These are phyloP conservation scores for Cephus sareptanus DNA, from an alignment of 2,888 invertebrate genomes.

Conservation along the genomic window DNA sequence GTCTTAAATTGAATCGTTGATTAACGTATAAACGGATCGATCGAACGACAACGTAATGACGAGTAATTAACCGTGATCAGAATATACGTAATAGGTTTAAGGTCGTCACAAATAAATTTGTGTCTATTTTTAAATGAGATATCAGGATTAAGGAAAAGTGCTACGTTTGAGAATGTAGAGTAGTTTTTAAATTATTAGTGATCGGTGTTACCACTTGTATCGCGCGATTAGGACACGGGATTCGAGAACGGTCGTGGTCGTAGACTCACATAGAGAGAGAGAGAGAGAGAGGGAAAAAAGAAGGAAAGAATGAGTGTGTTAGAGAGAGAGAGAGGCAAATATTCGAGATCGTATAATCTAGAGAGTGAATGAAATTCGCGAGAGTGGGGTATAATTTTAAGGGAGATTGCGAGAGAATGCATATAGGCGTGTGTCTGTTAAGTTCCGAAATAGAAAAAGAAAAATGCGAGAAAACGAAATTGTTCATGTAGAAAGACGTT, in stretches of 20 bases:
- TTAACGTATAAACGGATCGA: too few species aligned
- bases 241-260: not conserved
- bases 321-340: not conserved
- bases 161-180: constrained; percentile 30
- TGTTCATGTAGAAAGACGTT: not conserved
- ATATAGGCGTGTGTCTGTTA: not conserved
- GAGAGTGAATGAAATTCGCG: too few species aligned
- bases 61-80: constrained; percentile 59
- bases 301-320: too few species aligned
- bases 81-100: constrained; percentile 65
- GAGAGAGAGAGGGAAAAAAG: constrained; percentile 11
- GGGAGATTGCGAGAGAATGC: not conserved
- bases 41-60: not conserved
- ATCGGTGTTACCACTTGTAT: constrained; percentile 19
- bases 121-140: constrained; percentile 64
- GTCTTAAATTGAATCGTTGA: too few species aligned
- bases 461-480: not conserved
- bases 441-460: too few species aligned
- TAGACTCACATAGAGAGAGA: constrained; percentile 6
- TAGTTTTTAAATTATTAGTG: constrained; percentile 50
- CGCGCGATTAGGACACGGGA: constrained; percentile 10
- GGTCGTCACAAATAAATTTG: constrained; percentile 53
- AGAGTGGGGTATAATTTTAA: too few species aligned
- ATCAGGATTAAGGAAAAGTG: constrained; percentile 19
- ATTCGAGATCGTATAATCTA: too few species aligned